Evolutionary conservation across 2,113 vertebrate genomes (phyloP), one percentile per base, ranked within the genome.

Genomic region (Rhabdomys dilectus): DNA sequence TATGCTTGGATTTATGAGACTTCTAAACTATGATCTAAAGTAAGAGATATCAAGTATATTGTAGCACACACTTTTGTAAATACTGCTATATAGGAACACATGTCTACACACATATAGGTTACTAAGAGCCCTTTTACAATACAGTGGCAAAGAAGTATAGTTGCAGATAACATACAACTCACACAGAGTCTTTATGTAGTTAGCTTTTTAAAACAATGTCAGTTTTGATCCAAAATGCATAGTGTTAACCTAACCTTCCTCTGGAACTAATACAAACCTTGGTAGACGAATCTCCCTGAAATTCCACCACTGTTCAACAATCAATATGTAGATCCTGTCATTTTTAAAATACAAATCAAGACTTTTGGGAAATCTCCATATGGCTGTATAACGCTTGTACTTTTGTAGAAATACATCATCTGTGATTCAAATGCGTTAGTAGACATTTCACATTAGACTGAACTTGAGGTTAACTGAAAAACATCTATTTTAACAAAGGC

Each of bases 391-490:
- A 95, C 89, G 0, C 64, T 78, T 3, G 12, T 48, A 26, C 64
- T 91, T 93, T 88, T 96, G 62, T 89, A 93, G 24, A 92, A 72
- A 88, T 34, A 1, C 66, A 1, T 81, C 0, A 45, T 21, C 4
- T 91, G 15, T 80, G 78, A 95, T 88, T 60, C 11, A 66, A 70
- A 81, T 73, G 29, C 66, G 88, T 89, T 92, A 82, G 12, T 9
- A 26, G 19, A 34, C 85, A 93, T 80, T 77, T 70, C 2, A 88
- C 76, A 21, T 84, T 73, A 93, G 34, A 80, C 92, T 94, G 72
- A 4, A 68, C 6, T 88, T 84, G 26, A 56, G n/a, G n/a, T 21
- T 94, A 1, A 42, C 36, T 80, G 75, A 96, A 64, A 2, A 66
- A 93, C 24, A 95, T 77, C 4, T 93, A 2, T 36, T 84, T 89